A percentile compares a stretch with the other conserved stretches of the same genome.
Conservation (phyloP, 2,888 invertebrate genomes). For the Temnothorax unifasciatus region DNA sequence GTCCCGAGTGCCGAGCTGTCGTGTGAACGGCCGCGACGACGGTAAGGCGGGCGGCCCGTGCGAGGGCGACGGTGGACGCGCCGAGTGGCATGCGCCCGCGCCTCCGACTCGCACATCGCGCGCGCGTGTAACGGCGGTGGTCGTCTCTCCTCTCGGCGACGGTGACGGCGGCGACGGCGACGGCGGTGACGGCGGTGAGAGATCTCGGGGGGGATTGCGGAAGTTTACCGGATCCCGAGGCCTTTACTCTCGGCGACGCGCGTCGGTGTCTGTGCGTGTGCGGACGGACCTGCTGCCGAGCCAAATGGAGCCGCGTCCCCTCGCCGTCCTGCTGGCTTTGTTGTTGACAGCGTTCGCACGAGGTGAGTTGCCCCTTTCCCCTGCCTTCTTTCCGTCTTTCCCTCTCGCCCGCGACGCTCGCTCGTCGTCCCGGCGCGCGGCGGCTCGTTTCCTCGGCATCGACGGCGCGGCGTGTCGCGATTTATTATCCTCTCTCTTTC, state of each 20-base stretch:
- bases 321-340: slow-evolving; percentile 75
- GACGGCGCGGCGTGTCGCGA: background rate
- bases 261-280: slow-evolving; percentile 76
- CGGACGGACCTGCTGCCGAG: slow-evolving; percentile 62
- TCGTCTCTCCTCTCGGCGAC: slow-evolving; percentile 15
- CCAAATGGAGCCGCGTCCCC: slow-evolving; percentile 77
- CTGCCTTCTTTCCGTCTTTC: too few relatives aligned
- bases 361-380: slow-evolving; percentile 66
- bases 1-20: slow-evolving; percentile 60
- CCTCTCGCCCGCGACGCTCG: background rate
- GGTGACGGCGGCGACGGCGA: background rate
- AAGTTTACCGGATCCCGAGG: slow-evolving; percentile 17
- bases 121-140: slow-evolving; percentile 67
- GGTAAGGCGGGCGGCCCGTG: slow-evolving; percentile 27
- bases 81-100: slow-evolving; percentile 68
- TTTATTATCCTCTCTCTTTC: background rate
- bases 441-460: background rate
- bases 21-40: slow-evolving; percentile 57
- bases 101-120: slow-evolving; percentile 63
- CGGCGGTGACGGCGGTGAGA: too few relatives aligned
- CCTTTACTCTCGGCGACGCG: slow-evolving; percentile 61
- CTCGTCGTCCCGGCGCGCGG: background rate
- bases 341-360: slow-evolving; percentile 78
- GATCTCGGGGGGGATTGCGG: too few relatives aligned
- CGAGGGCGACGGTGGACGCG: slow-evolving; percentile 61